Evolutionary conservation across 2,113 vertebrate species (phyloP).

Genomic region (Asarcornis scutulata): DNA sequence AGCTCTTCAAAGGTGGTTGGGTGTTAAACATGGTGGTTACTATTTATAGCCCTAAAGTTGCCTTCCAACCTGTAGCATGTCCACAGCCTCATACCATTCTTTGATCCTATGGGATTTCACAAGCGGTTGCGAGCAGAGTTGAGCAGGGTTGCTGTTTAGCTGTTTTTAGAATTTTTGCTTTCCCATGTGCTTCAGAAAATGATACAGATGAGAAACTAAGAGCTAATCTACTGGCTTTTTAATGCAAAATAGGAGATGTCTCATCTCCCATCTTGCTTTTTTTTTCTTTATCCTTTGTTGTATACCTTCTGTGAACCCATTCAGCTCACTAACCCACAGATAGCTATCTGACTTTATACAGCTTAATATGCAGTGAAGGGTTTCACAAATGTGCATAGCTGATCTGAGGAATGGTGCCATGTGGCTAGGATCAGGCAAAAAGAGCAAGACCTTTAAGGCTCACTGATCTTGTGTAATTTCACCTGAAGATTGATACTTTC

Average conservation of each 20-base stretch:
- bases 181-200: conserved; percentile 15
- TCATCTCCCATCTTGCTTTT: neutral
- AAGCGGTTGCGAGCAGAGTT: neutral
- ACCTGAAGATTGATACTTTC: neutral
- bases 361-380: conserved; percentile 5
- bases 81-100: neutral
- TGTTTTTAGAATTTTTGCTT: conserved; percentile 20
- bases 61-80: neutral
- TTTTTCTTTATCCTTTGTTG: conserved; percentile 13
- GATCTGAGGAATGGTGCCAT: neutral
- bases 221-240: neutral
- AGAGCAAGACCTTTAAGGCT: conserved; percentile 36
- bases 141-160: neutral
- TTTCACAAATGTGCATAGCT: conserved; percentile 9
- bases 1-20: neutral
- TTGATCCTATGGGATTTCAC: neutral
- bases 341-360: neutral
- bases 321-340: neutral
- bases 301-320: neutral
- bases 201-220: conserved; percentile 1
- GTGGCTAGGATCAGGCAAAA: neutral
- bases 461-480: conserved; percentile 24
- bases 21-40: neutral
- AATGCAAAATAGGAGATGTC: neutral
- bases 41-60: neutral